phyloP scores from a whole-genome alignment of 2,888 invertebrate genomes.

The Spisula subtruncata region DNA sequence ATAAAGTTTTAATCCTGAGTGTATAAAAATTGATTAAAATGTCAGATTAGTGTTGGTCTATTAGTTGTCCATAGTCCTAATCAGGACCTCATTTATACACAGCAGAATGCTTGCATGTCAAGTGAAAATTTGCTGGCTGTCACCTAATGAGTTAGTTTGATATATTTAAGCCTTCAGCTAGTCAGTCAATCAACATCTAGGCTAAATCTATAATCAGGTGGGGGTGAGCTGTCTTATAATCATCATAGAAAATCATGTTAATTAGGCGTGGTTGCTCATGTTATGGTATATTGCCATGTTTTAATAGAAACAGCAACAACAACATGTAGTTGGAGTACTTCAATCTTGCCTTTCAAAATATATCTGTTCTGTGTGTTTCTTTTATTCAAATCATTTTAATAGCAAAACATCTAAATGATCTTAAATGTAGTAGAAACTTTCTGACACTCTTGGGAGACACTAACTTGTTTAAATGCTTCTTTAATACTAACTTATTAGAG shows the following conservation, averaged over 20 bases:
- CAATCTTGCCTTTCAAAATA: too few relatives aligned
- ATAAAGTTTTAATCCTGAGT: not conserved
- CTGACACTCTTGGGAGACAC: too few relatives aligned
- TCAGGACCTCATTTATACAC: not conserved
- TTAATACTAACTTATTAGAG: too few relatives aligned
- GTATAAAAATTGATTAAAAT: not conserved
- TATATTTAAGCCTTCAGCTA: constrained; percentile 25
- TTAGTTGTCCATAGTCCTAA: not conserved
- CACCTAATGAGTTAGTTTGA: constrained; percentile 19
- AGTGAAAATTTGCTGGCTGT: not conserved
- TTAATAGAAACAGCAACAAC: too few relatives aligned
- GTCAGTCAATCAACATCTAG: constrained; percentile 14
- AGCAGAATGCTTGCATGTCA: constrained; percentile 15
- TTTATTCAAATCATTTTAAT: too few relatives aligned
- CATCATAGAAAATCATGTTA: not conserved
- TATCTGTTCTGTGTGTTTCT: too few relatives aligned
- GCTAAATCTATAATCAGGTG: not conserved
- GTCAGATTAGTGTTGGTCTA: not conserved
- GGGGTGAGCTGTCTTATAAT: not conserved
- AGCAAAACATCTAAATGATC: too few relatives aligned
- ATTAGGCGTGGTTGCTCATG: not conserved
- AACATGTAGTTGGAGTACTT: too few relatives aligned
- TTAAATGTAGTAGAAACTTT: too few relatives aligned
- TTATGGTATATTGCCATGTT: too few relatives aligned
- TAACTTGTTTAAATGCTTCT: too few relatives aligned